A percentile compares a stretch with the other conserved stretches of the same genome.
These are phyloP conservation scores for Muntiacus muntjak DNA, from an alignment of 2,113 vertebrate genomes.

Conservation along the genomic window DNA sequence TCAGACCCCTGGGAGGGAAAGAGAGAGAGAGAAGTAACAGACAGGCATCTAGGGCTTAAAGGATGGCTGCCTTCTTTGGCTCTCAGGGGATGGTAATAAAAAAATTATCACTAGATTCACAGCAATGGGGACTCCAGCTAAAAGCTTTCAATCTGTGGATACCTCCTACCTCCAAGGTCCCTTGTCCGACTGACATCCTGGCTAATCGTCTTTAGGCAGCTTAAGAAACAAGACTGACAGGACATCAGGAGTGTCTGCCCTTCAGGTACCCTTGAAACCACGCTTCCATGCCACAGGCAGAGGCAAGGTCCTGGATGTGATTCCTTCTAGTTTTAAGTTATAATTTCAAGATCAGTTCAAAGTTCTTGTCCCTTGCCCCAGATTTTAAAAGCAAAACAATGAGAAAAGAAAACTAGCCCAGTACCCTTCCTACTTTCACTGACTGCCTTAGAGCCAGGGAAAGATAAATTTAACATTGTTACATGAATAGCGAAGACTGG, in stretches of 20 bases:
- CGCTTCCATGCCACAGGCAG: neutral
- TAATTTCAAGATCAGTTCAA: constrained; percentile 6
- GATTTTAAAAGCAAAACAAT: neutral
- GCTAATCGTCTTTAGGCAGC: neutral
- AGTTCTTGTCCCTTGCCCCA: neutral
- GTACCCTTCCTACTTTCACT: neutral
- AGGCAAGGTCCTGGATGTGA: neutral
- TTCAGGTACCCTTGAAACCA: neutral
- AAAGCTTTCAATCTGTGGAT: neutral
- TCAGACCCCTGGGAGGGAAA: neutral
- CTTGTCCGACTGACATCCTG: neutral
- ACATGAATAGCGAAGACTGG: neutral
- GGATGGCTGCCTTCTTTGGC: neutral
- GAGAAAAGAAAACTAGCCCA: neutral
- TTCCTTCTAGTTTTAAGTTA: neutral
- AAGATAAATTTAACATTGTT: neutral
- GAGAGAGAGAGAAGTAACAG: neutral
- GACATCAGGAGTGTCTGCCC: no score
- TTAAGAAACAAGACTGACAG: neutral
- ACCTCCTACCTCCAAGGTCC: neutral
- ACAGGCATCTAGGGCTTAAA: neutral
- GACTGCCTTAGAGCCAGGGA: neutral
- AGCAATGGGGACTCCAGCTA: neutral
- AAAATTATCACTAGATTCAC: neutral
- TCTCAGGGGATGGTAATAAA: neutral